Evolutionary conservation across 1,140 invertebrate species (phyloP).

Genomic region (Amyelois transitella): DNA sequence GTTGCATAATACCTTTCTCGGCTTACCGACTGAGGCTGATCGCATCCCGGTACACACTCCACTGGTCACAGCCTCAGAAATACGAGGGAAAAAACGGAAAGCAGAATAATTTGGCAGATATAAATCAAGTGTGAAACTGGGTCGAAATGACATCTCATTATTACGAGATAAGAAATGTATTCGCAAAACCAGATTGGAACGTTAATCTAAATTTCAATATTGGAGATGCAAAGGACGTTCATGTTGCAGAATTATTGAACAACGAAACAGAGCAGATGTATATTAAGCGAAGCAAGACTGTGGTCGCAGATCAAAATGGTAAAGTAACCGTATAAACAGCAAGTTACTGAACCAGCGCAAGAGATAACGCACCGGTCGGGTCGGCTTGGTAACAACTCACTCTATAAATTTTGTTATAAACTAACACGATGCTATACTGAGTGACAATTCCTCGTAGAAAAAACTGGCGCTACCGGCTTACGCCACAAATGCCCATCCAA

Average conservation of each 20-base stretch:
- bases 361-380: not conserved
- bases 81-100: not conserved
- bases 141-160: not conserved
- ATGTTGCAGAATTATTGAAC: not conserved
- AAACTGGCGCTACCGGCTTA: conserved; percentile 1
- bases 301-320: not conserved
- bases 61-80: not conserved
- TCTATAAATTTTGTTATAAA: not conserved
- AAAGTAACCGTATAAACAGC: not conserved
- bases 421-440: not conserved
- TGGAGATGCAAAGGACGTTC: too few relatives aligned
- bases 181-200: not conserved
- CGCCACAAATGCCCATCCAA: not conserved
- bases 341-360: not conserved
- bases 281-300: not conserved
- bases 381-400: not conserved
- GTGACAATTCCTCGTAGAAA: not conserved
- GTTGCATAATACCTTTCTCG: conserved; percentile 10
- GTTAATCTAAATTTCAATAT: too few relatives aligned
- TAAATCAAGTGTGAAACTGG: not conserved
- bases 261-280: not conserved
- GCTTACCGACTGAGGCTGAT: not conserved
- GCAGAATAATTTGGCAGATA: not conserved
- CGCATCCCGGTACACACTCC: not conserved
- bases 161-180: not conserved